Percentiles rank a stretch among this genome's conserved stretches.
phyloP scores from a whole-genome alignment of 2,888 invertebrate genomes.

The Polydrusus tereticollis region DNA sequence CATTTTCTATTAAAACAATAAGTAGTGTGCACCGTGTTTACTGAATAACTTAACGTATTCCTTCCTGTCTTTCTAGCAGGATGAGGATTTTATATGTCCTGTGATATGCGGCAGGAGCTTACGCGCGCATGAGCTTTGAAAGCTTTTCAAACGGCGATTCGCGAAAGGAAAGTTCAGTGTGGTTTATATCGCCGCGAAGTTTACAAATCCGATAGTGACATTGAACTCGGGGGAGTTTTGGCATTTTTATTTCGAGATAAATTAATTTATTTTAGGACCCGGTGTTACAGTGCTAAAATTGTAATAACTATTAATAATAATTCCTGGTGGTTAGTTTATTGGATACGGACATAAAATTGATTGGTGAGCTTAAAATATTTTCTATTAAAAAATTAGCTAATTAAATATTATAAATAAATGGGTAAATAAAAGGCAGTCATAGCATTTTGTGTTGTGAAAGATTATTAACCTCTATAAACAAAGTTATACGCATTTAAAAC shows the following conservation, averaged over 20 bases:
- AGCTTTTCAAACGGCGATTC: constrained; percentile 29
- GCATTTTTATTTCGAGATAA: constrained; percentile 19
- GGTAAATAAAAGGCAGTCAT: not conserved
- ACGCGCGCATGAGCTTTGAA: constrained; percentile 39
- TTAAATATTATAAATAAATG: not conserved
- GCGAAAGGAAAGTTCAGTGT: constrained; percentile 48
- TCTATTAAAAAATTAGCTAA: not conserved
- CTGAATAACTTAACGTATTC: constrained; percentile 13
- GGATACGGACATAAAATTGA: not conserved
- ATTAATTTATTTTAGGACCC: not conserved
- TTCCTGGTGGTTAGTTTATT: not conserved
- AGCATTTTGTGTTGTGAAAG: not conserved
- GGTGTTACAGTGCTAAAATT: constrained; percentile 3
- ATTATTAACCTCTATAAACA: too few relatives aligned
- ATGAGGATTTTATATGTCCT: constrained; percentile 22
- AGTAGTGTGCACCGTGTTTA: not conserved
- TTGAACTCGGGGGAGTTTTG: constrained; percentile 35
- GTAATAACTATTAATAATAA: not conserved
- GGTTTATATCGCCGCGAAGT: constrained; percentile 46
- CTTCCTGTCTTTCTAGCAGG: constrained; percentile 11
- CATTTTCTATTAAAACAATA: not conserved
- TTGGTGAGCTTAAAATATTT: not conserved
- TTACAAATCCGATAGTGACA: constrained; percentile 44
- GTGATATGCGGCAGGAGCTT: constrained; percentile 43
- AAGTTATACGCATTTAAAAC: too few relatives aligned